Evolutionary conservation across 2,888 invertebrate genomes (phyloP), one percentile per base, ranked within the genome.

Genomic region (Yponomeuta evonymella): DNA sequence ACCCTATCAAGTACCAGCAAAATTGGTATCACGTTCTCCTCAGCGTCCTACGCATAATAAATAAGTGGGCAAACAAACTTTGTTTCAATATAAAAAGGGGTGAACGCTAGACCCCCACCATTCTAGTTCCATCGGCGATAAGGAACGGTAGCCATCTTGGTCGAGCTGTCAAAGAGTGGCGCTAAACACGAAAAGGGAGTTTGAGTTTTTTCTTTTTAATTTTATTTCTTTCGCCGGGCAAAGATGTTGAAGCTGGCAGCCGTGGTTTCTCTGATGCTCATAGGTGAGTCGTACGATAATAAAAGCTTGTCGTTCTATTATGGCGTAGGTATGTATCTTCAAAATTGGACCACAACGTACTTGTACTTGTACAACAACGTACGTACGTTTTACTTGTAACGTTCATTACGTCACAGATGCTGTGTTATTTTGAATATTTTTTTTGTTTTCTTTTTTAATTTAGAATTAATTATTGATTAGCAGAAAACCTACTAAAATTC

Each of bases 161-260:
- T 30, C n/a, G 11, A 51, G 68, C 68, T 68, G 68, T 68, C 68
- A 68, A 68, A 51, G n/a, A n/a, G 43, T 51, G 68, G 29, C 30
- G 68, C 68, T 30, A 12, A 65, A 29, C 11, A 10, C 29, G 64
- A 29, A 29, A 11, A 4, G 11, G 29, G 43, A 65, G 30, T 65
- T 30, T 65, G 65, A 65, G 6, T 65, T 65, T 65, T 29, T 65
- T 30, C 10, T 33, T 65, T 29, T 29, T 30, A 5, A 30, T 33
- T 65, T 65, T 9, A 15, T 65, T 65, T 12, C 51, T 58, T 66
- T 6, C 3, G 1, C 33, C 2, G 8, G 68, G 30, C 51, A 48
- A 79, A 75, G 75, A 90, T 90, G 90, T 82, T 89, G 70, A 90
- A 90, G 74, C 75, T 90, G 11, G 82, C 86, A 0, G 86, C 86